These are phyloP conservation scores for Limonius californicus DNA, from an alignment of 1,140 invertebrate genomes.

Conservation along the genomic window DNA sequence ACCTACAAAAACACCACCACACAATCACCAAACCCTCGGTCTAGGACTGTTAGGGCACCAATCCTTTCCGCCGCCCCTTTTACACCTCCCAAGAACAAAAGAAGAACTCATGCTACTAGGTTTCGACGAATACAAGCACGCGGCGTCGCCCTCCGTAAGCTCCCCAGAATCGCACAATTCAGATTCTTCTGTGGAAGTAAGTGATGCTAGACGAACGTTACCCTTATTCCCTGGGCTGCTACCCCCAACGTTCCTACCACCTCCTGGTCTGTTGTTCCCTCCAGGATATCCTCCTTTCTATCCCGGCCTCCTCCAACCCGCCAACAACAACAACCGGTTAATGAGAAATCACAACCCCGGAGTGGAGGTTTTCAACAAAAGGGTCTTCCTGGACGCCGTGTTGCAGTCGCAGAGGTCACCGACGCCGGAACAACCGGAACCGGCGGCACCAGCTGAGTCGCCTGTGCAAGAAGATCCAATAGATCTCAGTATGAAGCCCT, in stretches of 20 bases:
- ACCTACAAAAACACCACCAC: constrained; percentile 48
- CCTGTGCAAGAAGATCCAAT: constrained; percentile 68
- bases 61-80: constrained; percentile 47
- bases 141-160: constrained; percentile 64
- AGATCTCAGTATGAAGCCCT: constrained; percentile 68
- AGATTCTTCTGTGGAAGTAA: constrained; percentile 64
- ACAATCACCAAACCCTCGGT: constrained; percentile 48
- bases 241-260: constrained; percentile 60
- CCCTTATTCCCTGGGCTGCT: constrained; percentile 54
- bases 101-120: constrained; percentile 62
- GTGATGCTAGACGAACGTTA: constrained; percentile 58
- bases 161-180: constrained; percentile 75
- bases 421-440: constrained; percentile 48
- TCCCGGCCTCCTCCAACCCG: constrained; percentile 56
- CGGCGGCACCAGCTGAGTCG: constrained; percentile 38
- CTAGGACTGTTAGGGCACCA: constrained; percentile 41
- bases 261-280: constrained; percentile 63
- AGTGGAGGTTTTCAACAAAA: constrained; percentile 59
- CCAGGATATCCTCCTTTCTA: constrained; percentile 60
- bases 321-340: constrained; percentile 56
- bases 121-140: constrained; percentile 60
- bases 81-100: constrained; percentile 52
- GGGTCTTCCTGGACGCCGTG: constrained; percentile 68
- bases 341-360: constrained; percentile 49
- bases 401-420: constrained; percentile 61